Evolutionary conservation across 2,797 vertebrate genomes (phyloP), one percentile per base, ranked within the genome.

Genomic region (Anolis apletophallus): DNA sequence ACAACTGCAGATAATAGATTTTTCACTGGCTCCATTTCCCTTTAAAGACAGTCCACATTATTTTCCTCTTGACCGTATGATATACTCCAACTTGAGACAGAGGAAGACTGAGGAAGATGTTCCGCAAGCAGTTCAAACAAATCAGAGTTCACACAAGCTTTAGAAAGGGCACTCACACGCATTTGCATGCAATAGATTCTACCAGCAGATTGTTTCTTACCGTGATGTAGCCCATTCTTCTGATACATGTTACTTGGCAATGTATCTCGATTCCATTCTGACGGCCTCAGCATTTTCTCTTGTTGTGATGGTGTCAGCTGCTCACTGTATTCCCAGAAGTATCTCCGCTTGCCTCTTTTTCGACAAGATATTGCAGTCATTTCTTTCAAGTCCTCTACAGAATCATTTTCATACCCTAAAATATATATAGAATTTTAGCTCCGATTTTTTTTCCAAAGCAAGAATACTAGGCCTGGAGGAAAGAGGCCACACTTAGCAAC

Each of bases 281-380:
- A 99, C 0, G 99, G 98, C 93, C 98, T 97, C 17, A 99, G 97
- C 97, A 98, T 98, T 68, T 98, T 97, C 90, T 99, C 99, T 91
- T 99, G 98, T 87, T 99, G 99, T 6, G 97, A 97, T 2, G 98
- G 98, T 0, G 97, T 98, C 88, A 99, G 96, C 74, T 99, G 99
- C 91, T 99, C 99, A 0, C 99, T 99, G 94, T 99, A 99, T 89
- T 99, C 99, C 99, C 99, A 99, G 95, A 99, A 99, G 94, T 99
- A 99, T 92, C 99, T 97, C 64, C 98, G 96, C 93, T 99, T 99
- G 85, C 98, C 98, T 95, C 99, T 97, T 93, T 99, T 99, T 89
- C 98, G 98, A 91, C 97, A 98, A 88, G 98, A 97, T 88, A 98
- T 95, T 9, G 98, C 97, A 19, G 98, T 97, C 95, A 98, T 96